Evolutionary conservation across 1,140 invertebrate genomes (phyloP).

Genomic region (Reticulitermes speratus): DNA sequence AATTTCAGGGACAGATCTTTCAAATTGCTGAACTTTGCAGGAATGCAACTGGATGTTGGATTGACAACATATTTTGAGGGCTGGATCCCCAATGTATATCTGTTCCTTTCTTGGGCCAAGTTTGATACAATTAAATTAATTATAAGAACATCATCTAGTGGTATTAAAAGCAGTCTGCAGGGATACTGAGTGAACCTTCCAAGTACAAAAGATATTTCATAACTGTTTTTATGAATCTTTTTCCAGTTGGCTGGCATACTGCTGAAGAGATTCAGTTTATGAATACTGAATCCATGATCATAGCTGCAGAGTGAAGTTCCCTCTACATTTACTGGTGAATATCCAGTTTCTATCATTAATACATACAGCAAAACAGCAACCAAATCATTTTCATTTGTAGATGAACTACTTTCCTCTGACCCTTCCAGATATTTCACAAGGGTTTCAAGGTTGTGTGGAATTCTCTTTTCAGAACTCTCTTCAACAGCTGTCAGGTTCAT

Average conservation of each 20-base stretch:
- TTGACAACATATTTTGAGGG: not conserved
- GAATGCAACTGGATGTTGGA: not conserved
- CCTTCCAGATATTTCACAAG: not conserved
- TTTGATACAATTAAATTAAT: not conserved
- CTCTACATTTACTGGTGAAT: not conserved
- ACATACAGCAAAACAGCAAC: not conserved
- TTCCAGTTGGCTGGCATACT: not conserved
- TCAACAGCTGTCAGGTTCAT: not conserved
- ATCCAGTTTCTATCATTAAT: constrained; percentile 1
- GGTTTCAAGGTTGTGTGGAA: not conserved
- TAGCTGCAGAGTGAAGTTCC: not conserved
- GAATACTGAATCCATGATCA: not conserved
- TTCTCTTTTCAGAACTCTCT: not conserved
- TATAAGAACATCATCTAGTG: not conserved
- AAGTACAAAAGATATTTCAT: not conserved
- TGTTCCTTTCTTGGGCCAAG: not conserved
- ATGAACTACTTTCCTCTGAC: not conserved
- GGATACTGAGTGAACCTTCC: not conserved
- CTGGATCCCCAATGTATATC: not conserved
- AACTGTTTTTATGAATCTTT: not conserved
- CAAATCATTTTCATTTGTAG: not conserved
- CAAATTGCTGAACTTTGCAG: not conserved
- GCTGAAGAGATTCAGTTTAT: not conserved
- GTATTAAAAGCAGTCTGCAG: not conserved
- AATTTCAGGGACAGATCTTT: not conserved